Base-by-base conservation (phyloP, 2,797 vertebrate genomes). In the Apogon hyalosoma region DNA sequence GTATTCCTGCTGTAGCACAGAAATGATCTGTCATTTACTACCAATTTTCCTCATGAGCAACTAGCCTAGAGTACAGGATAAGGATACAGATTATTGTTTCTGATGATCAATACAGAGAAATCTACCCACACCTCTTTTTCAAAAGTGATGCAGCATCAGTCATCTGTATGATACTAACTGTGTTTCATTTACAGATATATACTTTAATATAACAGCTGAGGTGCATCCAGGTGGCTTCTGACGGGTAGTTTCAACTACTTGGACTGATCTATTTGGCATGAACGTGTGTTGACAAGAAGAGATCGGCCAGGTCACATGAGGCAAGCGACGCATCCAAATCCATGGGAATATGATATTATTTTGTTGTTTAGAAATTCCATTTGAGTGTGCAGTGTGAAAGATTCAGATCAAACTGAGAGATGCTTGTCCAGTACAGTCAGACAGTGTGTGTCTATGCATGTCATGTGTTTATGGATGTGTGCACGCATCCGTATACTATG, bases 291-390 rank as follows among this genome's bases (percentile, higher is more conserved):
- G 31, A 33, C 40, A 65, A 59, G 38, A 60, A 14, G 21, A 12
- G 7, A 49, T 10, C 33, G 19, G 18, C 18, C 6, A 9, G 63
- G 28, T 73, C 54, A 65, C 51, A 70, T 64, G 51, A 68, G 10
- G 13, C n/a, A 38, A n/a, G 4, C 31, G 21, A 46, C 28, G 3
- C 41, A 51, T 21, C n/a, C n/a, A 63, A 48, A 79, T 74, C 19
- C 16, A 28, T n/a, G 36, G n/a, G 19, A 56, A 38, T 15, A 40
- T 24, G 0, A 31, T 21, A 11, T 31, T 15, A 24, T 60, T 21
- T 33, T 41, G 7, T 43, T 43, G 21, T 63, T 68, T 53, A 47
- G 36, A 48, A 31, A 11, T 50, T 49, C 12, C 0, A 31, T 21
- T 58, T 38, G 40, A 13, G 12, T 14, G 9, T 41, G 38, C 16